Evolutionary conservation across 2,113 vertebrate genomes (phyloP).

Genomic region (Campylomormyrus tamandua): DNA sequence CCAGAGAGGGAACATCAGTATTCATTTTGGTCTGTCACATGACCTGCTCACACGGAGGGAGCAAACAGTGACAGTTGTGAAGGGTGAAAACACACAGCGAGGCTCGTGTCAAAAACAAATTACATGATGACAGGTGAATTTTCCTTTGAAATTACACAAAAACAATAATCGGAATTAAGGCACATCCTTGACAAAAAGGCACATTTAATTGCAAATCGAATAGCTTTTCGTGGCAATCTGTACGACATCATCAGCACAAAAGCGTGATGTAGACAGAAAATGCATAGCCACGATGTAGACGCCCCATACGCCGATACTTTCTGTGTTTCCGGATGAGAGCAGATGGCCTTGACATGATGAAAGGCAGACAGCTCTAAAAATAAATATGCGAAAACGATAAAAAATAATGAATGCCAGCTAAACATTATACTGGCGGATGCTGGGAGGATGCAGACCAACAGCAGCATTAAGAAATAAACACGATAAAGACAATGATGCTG

Average conservation of each 20-base stretch:
- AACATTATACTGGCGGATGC: background rate
- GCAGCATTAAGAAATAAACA: background rate
- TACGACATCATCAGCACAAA: background rate
- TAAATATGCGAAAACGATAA: background rate
- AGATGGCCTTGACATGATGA: background rate
- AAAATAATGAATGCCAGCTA: background rate
- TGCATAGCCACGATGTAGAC: background rate
- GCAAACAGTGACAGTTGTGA: background rate
- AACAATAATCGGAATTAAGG: background rate
- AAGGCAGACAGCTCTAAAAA: background rate
- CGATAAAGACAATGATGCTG: background rate
- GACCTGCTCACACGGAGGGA: background rate
- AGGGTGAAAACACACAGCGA: background rate
- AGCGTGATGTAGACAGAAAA: background rate
- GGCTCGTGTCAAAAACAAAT: background rate
- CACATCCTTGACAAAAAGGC: background rate
- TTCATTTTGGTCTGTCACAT: background rate
- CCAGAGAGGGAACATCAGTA: background rate
- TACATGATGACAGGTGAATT: background rate
- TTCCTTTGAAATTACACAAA: background rate
- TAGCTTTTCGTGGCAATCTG: background rate
- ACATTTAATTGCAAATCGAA: background rate
- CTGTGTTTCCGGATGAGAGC: background rate
- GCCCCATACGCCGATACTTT: background rate
- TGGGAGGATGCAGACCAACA: background rate